Percentiles rank a stretch among this genome's conserved stretches.
These are phyloP conservation scores for Lampris megalopsis DNA, from an alignment of 2,113 vertebrate species.

Conservation along the genomic window DNA sequence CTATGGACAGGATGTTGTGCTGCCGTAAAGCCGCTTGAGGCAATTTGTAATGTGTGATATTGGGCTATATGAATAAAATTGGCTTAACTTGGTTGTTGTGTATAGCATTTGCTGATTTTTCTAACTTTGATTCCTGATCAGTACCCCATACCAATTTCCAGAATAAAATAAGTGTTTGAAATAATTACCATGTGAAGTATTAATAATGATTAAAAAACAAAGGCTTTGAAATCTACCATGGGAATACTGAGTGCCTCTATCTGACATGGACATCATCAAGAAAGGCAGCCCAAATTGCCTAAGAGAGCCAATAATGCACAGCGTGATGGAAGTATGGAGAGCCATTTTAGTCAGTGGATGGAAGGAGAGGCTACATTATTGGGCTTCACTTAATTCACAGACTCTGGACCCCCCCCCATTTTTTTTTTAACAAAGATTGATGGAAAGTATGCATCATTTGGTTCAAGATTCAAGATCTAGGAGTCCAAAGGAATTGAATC, in stretches of 20 bases:
- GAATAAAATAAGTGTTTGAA: background rate
- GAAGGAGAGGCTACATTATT: conserved; percentile 70
- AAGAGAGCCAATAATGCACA: conserved; percentile 60
- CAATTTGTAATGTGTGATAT: too few species aligned
- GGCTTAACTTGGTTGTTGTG: too few species aligned
- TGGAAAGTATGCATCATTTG: conserved; percentile 55
- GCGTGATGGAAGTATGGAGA: conserved; percentile 52
- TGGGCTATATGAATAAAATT: too few species aligned
- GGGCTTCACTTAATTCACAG: conserved; percentile 68
- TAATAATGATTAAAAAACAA: background rate
- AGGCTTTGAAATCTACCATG: conserved; percentile 19
- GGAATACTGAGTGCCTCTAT: conserved; percentile 48
- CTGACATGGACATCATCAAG: conserved; percentile 59
- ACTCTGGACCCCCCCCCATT: conserved; percentile 32
- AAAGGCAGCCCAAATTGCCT: conserved; percentile 65
- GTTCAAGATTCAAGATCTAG: conserved; percentile 23
- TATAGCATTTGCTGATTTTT: too few species aligned
- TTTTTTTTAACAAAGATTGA: conserved; percentile 72
- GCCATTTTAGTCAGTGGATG: conserved; percentile 61
- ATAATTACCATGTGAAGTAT: background rate
- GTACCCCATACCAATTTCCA: background rate
- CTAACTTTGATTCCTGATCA: background rate
- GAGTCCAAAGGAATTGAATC: too few species aligned
- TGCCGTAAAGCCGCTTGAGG: too few species aligned
- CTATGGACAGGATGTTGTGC: too few species aligned